Evolutionary conservation across 1,140 invertebrate genomes (phyloP).

Genomic region (Drosophila truncata): DNA sequence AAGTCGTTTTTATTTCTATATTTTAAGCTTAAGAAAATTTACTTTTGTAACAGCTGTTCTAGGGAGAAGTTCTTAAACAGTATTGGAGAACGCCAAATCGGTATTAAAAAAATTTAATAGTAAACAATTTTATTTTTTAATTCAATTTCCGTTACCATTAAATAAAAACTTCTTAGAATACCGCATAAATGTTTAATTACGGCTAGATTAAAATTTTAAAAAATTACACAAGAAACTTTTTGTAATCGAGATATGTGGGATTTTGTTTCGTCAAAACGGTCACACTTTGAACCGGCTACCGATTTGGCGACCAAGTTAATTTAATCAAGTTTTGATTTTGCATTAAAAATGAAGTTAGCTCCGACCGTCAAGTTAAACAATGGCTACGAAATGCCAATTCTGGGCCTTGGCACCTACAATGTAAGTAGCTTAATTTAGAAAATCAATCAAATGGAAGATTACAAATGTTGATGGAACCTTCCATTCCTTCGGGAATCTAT

Average conservation of each 20-base stretch:
- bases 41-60: constrained; percentile 22
- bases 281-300: constrained; percentile 15
- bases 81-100: constrained; percentile 1
- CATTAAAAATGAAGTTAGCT: constrained; percentile 64
- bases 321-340: constrained; percentile 2
- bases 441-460: background rate
- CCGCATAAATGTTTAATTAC: too few species aligned
- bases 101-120: too few species aligned
- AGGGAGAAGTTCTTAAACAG: background rate
- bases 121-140: too few species aligned
- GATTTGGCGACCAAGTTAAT: background rate
- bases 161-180: too few species aligned
- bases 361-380: constrained; percentile 86
- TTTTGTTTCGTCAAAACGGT: background rate
- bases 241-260: too few species aligned
- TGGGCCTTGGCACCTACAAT: constrained; percentile 89
- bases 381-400: constrained; percentile 87
- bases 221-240: too few species aligned
- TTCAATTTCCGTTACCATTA: too few species aligned
- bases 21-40: constrained; percentile 2
- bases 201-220: too few species aligned
- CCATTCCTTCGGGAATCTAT: constrained; percentile 2
- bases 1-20: constrained; percentile 17
- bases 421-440: constrained; percentile 77
- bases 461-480: constrained; percentile 12